Conservation (phyloP, 1,140 invertebrate species). For the Maniola jurtina region DNA sequence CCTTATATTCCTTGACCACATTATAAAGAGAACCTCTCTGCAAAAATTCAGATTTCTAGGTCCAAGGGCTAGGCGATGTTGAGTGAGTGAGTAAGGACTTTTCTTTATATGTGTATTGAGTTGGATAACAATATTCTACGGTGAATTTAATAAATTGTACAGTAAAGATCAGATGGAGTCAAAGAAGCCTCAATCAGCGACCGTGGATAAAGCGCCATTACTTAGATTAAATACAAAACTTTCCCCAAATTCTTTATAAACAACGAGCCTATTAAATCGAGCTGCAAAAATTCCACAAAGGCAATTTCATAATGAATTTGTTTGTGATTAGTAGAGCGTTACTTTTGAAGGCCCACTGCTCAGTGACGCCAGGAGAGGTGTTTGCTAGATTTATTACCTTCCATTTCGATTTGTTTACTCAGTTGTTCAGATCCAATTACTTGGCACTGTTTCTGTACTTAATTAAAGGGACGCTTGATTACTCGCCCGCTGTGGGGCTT, state of each 20-base stretch:
- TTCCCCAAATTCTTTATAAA: constrained; percentile 5
- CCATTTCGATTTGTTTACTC: constrained; percentile 78
- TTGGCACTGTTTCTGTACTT: constrained; percentile 78
- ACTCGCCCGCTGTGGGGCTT: constrained; percentile 76
- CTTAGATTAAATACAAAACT: no score
- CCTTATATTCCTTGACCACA: no score
- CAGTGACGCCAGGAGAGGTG: constrained; percentile 69
- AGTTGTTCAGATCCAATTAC: constrained; percentile 78
- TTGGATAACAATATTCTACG: no score
- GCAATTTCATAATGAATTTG: constrained; percentile 29
- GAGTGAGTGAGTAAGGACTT: no score
- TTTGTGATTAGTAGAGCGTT: constrained; percentile 50
- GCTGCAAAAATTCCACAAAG: constrained; percentile 7
- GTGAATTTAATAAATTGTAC: no score
- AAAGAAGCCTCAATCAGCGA: no score
- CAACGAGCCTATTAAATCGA: neutral
- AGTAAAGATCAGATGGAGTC: no score
- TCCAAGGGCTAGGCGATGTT: no score
- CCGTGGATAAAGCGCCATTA: no score
- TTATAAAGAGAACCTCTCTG: no score
- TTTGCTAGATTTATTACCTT: constrained; percentile 76
- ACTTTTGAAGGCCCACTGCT: constrained; percentile 52
- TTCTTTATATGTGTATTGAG: no score
- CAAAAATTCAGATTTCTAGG: no score
- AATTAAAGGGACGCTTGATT: constrained; percentile 79